These are phyloP conservation scores for Dorcus parallelipipedus DNA, from an alignment of 2,888 invertebrate species.

Conservation along the genomic window DNA sequence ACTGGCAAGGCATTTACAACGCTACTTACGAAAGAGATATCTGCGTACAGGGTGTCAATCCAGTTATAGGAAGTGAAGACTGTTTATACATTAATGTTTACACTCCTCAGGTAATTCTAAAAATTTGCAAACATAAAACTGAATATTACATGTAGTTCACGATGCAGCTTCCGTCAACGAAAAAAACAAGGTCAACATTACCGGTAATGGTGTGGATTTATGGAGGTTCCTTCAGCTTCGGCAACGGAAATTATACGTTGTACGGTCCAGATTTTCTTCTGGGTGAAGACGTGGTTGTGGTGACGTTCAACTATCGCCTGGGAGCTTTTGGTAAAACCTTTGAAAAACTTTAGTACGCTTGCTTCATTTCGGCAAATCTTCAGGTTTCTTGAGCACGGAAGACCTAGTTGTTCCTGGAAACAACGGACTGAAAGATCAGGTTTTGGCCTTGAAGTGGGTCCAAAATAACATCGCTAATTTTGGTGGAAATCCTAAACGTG, in stretches of 20 bases:
- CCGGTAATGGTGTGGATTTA: constrained; percentile 40
- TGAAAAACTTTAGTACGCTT: background rate
- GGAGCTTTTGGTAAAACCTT: constrained; percentile 33
- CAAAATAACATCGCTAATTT: constrained; percentile 5
- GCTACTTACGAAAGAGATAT: constrained; percentile 24
- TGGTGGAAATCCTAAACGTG: constrained; percentile 8
- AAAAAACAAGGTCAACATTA: constrained; percentile 9
- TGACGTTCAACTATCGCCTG: constrained; percentile 36
- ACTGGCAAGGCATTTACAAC: constrained; percentile 26
- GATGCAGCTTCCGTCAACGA: background rate
- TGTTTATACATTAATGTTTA: constrained; percentile 36
- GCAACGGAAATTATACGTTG: constrained; percentile 27
- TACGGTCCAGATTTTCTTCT: constrained; percentile 36
- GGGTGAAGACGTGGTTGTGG: constrained; percentile 34
- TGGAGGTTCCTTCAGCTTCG: constrained; percentile 33
- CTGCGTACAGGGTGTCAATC: constrained; percentile 23
- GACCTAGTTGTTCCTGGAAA: constrained; percentile 8
- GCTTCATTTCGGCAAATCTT: background rate
- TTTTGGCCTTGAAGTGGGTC: constrained; percentile 9
- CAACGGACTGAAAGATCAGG: constrained; percentile 7
- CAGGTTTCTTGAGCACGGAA: constrained; percentile 11
- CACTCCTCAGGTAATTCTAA: constrained; percentile 27
- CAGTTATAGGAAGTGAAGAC: constrained; percentile 28
- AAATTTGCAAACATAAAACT: background rate
- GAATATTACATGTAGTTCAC: no score